Evolutionary conservation across 1,140 invertebrate species (phyloP), one percentile per base, ranked within the genome.

Genomic region (Drosophila eugracilis): DNA sequence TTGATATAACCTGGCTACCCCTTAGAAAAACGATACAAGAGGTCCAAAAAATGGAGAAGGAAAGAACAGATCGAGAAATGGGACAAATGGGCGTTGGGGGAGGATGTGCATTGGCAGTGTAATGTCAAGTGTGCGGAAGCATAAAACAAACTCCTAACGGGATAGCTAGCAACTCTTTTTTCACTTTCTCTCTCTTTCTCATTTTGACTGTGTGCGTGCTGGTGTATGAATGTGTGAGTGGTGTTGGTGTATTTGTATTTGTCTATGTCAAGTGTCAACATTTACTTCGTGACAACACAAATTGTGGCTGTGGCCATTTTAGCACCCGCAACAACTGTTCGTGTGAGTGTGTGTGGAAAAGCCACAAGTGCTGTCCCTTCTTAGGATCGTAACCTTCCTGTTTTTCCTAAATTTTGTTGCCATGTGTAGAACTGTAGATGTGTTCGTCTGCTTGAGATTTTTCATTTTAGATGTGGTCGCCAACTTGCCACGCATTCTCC

Each of bases 231-330:
- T 28, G n/a, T 34, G 41, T 39, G 21, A n/a, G n/a, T n/a, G n/a
- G n/a, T n/a, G n/a, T n/a, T n/a, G n/a, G n/a, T 50, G 22, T 54
- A 44, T 36, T 74, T 67, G 48, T 88, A 88, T 88, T 89, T 88
- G 83, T 88, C 84, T 78, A 75, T 83, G 84, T 78, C 84, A 88
- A 88, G 83, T 88, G 78, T 89, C 83, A 88, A 88, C 83, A 88
- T 88, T 88, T 88, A 88, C 83, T 88, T 69, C 78, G 65, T 88
- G 83, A 80, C 72, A 88, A 78, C 83, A 88, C 83, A 88, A 88
- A 88, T 83, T 88, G 83, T 88, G 76, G 80, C 70, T 88, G 83
- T 69, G 83, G 75, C 75, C 84, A 76, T 88, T 80, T 88, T 66
- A 42, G 71, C 65, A 78, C 63, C 73, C 79, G 28, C 53, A 53